Percentiles rank a stretch among this genome's conserved stretches.
Conservation (phyloP, 2,797 vertebrate species). For the Scolopax bukidnonensis region DNA sequence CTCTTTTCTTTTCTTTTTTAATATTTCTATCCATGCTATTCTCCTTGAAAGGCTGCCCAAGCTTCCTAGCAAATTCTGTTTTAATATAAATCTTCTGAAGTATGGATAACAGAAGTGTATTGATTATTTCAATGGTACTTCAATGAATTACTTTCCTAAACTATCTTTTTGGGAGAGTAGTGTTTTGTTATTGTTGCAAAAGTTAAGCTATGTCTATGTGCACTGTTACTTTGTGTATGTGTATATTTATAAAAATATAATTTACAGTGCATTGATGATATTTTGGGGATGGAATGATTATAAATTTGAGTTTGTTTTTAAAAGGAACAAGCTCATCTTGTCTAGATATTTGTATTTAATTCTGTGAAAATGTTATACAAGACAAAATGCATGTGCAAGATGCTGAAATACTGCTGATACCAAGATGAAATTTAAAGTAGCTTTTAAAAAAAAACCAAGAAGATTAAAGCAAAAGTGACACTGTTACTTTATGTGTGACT, state of each 20-base stretch:
- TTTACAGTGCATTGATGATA: background rate
- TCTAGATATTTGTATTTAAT: background rate
- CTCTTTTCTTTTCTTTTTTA: background rate
- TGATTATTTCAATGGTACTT: background rate
- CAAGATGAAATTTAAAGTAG: background rate
- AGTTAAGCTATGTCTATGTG: background rate
- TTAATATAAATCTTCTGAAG: background rate
- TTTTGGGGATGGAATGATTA: background rate
- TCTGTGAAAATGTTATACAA: background rate
- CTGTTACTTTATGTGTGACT: background rate
- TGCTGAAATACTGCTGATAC: background rate
- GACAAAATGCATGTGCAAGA: background rate
- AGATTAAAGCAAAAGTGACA: accelerated
- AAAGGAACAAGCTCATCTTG: background rate
- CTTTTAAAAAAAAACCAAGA: background rate
- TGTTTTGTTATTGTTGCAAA: background rate
- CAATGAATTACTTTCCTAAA: background rate
- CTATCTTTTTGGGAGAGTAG: background rate
- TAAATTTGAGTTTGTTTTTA: background rate
- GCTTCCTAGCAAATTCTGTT: background rate
- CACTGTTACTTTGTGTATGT: background rate
- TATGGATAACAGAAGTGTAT: background rate
- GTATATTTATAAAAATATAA: background rate
- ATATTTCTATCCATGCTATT: background rate
- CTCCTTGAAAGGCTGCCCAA: background rate